These are phyloP conservation scores for Caenorhabditis sulstoni DNA, from an alignment of 2,888 invertebrate species.

Conservation along the genomic window DNA sequence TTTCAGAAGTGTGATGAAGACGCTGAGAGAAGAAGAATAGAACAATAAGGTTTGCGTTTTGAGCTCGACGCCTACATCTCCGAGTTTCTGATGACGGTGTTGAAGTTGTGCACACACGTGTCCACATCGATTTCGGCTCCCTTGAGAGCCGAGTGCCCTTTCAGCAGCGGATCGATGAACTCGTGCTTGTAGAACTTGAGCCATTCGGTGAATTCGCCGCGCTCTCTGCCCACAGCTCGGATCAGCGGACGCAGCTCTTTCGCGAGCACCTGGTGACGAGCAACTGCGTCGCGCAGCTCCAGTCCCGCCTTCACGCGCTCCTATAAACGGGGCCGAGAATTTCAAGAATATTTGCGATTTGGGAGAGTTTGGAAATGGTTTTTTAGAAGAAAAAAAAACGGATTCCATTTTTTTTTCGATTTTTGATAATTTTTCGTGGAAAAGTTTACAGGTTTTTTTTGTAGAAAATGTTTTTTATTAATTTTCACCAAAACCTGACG, in stretches of 20 bases:
- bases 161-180: slow-evolving; percentile 67
- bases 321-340: too few relatives aligned
- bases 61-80: slow-evolving; percentile 12
- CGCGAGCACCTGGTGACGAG: slow-evolving; percentile 67
- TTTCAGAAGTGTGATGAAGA: slow-evolving; percentile 44
- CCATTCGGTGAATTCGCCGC: slow-evolving; percentile 48
- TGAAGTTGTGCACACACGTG: slow-evolving; percentile 58
- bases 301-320: slow-evolving; percentile 57
- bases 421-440: too few relatives aligned
- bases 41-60: not conserved
- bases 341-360: too few relatives aligned
- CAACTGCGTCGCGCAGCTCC: slow-evolving; percentile 59
- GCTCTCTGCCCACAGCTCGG: slow-evolving; percentile 54
- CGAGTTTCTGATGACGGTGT: slow-evolving; percentile 55
- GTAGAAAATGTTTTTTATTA: too few relatives aligned
- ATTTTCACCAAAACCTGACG: too few relatives aligned
- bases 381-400: too few relatives aligned
- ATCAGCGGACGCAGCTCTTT: slow-evolving; percentile 67
- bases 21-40: slow-evolving; percentile 34
- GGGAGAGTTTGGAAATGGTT: too few relatives aligned
- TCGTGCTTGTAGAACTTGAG: slow-evolving; percentile 60
- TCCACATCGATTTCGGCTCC: slow-evolving; percentile 43
- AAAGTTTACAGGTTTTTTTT: too few relatives aligned
- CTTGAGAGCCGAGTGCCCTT: slow-evolving; percentile 54
- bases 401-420: too few relatives aligned